Evolutionary conservation across 2,888 invertebrate species (phyloP).

Genomic region (Neoascia interrupta): DNA sequence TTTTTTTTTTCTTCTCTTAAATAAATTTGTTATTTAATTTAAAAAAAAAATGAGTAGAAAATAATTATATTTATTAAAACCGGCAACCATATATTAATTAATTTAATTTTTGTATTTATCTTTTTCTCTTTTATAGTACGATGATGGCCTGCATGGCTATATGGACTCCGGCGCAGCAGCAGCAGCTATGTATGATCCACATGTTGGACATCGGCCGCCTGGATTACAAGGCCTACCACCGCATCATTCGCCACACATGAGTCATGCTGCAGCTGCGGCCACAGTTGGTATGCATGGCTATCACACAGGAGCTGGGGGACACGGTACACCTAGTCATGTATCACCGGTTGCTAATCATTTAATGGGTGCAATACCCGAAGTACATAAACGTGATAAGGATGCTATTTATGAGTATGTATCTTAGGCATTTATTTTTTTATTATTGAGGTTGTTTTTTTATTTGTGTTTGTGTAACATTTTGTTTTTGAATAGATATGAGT

Average conservation of each 20-base stretch:
- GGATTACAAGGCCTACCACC: slow-evolving; percentile 83
- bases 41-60: too few species aligned
- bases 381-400: slow-evolving; percentile 98
- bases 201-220: slow-evolving; percentile 84
- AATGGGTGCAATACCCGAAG: slow-evolving; percentile 91
- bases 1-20: neutral
- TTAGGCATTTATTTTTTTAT: slow-evolving; percentile 35
- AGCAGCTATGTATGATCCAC: slow-evolving; percentile 87
- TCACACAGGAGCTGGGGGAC: slow-evolving; percentile 80
- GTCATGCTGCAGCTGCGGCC: slow-evolving; percentile 84
- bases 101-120: slow-evolving; percentile 40
- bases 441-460: slow-evolving; percentile 11
- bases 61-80: neutral
- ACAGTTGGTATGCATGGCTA: slow-evolving; percentile 83
- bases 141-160: slow-evolving; percentile 96
- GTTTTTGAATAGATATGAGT: too few species aligned
- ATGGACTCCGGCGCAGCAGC: slow-evolving; percentile 86
- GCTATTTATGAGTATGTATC: slow-evolving; percentile 97
- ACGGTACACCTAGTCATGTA: slow-evolving; percentile 87
- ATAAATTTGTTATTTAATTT: too few species aligned
- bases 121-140: slow-evolving; percentile 85
- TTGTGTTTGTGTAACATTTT: too few species aligned
- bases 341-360: slow-evolving; percentile 92
- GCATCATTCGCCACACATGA: slow-evolving; percentile 91
- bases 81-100: neutral